These are phyloP conservation scores for Rhinopomastus cyanomelas DNA, from an alignment of 2,113 vertebrate species.

Conservation along the genomic window DNA sequence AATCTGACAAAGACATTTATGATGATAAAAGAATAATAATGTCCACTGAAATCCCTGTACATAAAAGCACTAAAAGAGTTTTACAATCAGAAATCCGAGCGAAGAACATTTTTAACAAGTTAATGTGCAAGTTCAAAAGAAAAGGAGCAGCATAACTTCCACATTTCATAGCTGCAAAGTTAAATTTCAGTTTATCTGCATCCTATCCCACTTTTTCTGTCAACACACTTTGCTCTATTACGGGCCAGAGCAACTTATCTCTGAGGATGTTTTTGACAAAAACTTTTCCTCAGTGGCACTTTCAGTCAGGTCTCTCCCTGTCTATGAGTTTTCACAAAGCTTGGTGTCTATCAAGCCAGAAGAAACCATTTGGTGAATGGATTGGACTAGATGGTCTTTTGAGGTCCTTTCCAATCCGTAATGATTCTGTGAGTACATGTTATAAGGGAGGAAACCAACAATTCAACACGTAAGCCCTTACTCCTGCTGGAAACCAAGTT, in stretches of 20 bases:
- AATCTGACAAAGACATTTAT: conserved; percentile 36
- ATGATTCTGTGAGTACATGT: no score
- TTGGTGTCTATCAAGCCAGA: background rate
- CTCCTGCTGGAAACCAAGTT: background rate
- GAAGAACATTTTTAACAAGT: conserved; percentile 4
- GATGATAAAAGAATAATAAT: conserved; percentile 41
- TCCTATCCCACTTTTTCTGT: background rate
- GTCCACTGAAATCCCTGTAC: conserved; percentile 6
- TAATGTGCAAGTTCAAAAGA: background rate
- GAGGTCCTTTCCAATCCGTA: no score
- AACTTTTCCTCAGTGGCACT: background rate
- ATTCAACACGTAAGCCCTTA: background rate
- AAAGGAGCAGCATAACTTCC: background rate
- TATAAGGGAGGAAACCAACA: background rate
- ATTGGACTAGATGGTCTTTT: no score
- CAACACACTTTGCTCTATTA: conserved; percentile 16
- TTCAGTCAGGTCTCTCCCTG: background rate
- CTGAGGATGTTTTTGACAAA: background rate
- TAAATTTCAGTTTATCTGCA: conserved; percentile 22
- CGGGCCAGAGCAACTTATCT: background rate
- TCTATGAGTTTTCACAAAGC: background rate
- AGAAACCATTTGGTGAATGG: background rate
- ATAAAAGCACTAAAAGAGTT: conserved; percentile 31
- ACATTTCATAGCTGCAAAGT: background rate
- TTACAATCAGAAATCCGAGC: conserved; percentile 7